Base-by-base conservation (phyloP, 2,888 invertebrate genomes). In the Hyalella azteca region DNA sequence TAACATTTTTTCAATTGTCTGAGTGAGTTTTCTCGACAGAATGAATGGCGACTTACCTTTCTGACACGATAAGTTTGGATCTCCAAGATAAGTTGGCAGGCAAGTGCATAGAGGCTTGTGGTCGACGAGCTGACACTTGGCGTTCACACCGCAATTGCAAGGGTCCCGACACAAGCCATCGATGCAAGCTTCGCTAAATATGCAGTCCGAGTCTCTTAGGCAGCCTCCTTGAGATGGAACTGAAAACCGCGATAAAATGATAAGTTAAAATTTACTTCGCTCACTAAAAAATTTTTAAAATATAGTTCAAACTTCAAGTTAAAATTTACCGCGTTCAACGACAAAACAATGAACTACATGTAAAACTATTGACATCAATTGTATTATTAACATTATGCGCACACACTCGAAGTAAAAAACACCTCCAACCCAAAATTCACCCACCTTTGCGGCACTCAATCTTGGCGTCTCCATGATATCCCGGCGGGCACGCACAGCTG, bases 21-120 rank as follows among this genome's bases (percentile, higher is more conserved):
- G n/a, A n/a, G n/a, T n/a, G n/a, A n/a, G n/a, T n/a, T n/a, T n/a
- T n/a, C n/a, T n/a, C n/a, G n/a, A n/a, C n/a, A n/a, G n/a, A 2
- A n/a, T 7, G 50, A 22, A 1, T 7, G 26, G 26, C 3, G 9
- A 59, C 36, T 78, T 13, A 83, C 83, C 79, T 78, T 93, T 90
- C 86, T 92, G 91, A 87, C 96, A 96, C 76, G 91, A 91, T 40
- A 92, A 91, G 87, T 95, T 93, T 1, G 96, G 95, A 88, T 96
- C 93, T 73, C 96, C 96, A 87, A 94, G 94, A 86, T 91, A 94
- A 40, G 94, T 95, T 86, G 93, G 91, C 85, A 91, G 90, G 87
- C 96, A 96, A 4, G 94, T 93, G 87, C 96, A 96, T 50, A 93
- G 92, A 1, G 95, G 95, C 82, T 94, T 91, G 87, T 96, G 96